Percentiles rank a stretch among this genome's conserved stretches.
Conservation (phyloP, 1,140 invertebrate species). For the Bursaphelenchus mucronatus region DNA sequence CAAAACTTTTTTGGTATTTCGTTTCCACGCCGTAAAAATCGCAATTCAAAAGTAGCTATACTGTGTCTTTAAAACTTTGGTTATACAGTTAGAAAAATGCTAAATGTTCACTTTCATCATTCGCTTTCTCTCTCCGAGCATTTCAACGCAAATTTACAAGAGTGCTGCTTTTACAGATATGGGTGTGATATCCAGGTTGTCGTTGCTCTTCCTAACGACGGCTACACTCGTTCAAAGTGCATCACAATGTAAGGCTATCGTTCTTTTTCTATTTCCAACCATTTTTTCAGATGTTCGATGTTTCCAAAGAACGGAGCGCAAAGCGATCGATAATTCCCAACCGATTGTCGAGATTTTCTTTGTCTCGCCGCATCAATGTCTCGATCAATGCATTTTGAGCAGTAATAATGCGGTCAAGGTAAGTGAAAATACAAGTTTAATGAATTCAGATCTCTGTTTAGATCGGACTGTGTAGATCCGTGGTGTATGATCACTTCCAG, state of each 20-base stretch:
- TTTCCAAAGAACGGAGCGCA: constrained; percentile 27
- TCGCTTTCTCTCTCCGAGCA: too few relatives aligned
- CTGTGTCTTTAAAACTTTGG: too few relatives aligned
- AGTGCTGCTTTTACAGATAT: too few relatives aligned
- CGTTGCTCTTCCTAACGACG: background rate
- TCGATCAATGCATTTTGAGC: constrained; percentile 32
- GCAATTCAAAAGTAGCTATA: too few relatives aligned
- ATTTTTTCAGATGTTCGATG: constrained; percentile 29
- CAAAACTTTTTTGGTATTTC: too few relatives aligned
- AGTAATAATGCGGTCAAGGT: constrained; percentile 36
- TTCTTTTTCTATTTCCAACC: background rate
- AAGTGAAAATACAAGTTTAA: constrained; percentile 7
- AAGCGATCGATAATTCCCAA: constrained; percentile 33
- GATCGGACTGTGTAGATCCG: constrained; percentile 31
- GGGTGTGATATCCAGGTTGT: background rate
- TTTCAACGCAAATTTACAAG: too few relatives aligned
- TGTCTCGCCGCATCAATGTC: constrained; percentile 34
- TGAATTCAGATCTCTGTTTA: constrained; percentile 11
- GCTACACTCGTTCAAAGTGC: background rate
- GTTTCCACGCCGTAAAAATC: too few relatives aligned
- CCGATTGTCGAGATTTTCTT: constrained; percentile 37
- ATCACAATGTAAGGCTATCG: constrained; percentile 17
- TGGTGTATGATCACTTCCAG: constrained; percentile 36
- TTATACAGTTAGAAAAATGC: too few relatives aligned
- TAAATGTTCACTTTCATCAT: too few relatives aligned